Conservation (phyloP, 2,888 invertebrate genomes). For the Rhorus exstirpatorius region DNA sequence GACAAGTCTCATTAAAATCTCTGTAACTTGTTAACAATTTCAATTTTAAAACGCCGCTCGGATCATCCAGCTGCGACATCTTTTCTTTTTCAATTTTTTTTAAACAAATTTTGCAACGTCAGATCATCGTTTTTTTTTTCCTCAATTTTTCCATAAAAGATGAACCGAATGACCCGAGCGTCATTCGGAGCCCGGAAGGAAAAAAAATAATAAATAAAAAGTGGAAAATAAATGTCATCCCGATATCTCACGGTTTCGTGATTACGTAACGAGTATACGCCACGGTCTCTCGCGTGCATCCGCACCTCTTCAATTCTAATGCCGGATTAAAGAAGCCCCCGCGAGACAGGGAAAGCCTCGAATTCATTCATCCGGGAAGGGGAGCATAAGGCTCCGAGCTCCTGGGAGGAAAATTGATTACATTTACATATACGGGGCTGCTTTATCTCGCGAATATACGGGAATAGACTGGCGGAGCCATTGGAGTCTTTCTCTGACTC, state of each 20-base stretch:
- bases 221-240: background rate
- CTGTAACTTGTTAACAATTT: too few species aligned
- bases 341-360: constrained; percentile 66
- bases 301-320: constrained; percentile 74
- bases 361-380: constrained; percentile 75
- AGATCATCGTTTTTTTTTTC: background rate
- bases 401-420: constrained; percentile 74
- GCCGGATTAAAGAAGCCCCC: constrained; percentile 84
- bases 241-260: background rate
- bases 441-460: background rate
- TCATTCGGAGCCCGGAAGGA: background rate
- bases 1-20: too few species aligned
- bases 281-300: constrained; percentile 29
- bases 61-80: too few species aligned
- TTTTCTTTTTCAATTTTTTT: too few species aligned
- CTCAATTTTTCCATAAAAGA: background rate
- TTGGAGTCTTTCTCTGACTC: constrained; percentile 10
- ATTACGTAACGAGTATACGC: constrained; percentile 21
- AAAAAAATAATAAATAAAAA: background rate
- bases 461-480: background rate
- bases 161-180: too few species aligned
- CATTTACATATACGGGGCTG: constrained; percentile 73
- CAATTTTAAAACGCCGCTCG: too few species aligned
- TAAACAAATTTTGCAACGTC: too few species aligned
- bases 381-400: constrained; percentile 66